Evolutionary conservation across 1,140 invertebrate genomes (phyloP).

Genomic region (Atopsyche davidsoni): DNA sequence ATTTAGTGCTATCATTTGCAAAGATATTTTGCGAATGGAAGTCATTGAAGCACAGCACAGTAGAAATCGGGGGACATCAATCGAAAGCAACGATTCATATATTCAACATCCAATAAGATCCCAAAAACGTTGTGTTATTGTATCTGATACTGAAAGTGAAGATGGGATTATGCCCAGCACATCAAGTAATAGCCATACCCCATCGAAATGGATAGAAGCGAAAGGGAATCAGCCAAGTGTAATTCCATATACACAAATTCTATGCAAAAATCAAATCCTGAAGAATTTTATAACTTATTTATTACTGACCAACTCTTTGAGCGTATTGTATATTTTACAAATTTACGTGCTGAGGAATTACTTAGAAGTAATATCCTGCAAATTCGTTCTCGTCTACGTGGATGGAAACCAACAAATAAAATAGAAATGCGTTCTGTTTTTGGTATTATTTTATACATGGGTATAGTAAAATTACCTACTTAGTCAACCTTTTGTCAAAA

Average conservation of each 20-base stretch:
- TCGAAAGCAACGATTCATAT: conserved; percentile 6
- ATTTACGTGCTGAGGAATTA: conserved; percentile 5
- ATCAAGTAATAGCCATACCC: conserved; percentile 1
- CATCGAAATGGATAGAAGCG: conserved; percentile 10
- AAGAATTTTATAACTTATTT: conserved; percentile 17
- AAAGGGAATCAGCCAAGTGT: conserved; percentile 12
- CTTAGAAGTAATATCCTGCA: conserved; percentile 5
- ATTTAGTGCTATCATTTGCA: too few species aligned
- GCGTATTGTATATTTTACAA: conserved; percentile 9
- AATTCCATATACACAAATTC: conserved; percentile 11
- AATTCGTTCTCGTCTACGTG: too few species aligned
- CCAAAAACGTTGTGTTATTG: conserved; percentile 3
- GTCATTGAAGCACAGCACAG: conserved; percentile 3
- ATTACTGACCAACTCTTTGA: conserved; percentile 18
- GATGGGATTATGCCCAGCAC: conserved; percentile 6
- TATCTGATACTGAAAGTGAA: conserved; percentile 12
- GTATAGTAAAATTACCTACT: conserved; percentile 8
- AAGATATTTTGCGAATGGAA: too few species aligned
- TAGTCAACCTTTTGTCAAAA: conserved; percentile 18
- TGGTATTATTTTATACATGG: conserved; percentile 7
- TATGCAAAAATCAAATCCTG: conserved; percentile 13
- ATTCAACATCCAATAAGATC: conserved; percentile 5
- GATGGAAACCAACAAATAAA: conserved; percentile 6
- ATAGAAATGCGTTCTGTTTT: conserved; percentile 6
- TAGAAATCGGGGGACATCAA: conserved; percentile 5